Evolutionary conservation across 30 jellyfish, hydroid and myxozoan genomes (phyloP), one percentile per base, ranked within the genome.

Genomic region (Euphysa ruthae): DNA sequence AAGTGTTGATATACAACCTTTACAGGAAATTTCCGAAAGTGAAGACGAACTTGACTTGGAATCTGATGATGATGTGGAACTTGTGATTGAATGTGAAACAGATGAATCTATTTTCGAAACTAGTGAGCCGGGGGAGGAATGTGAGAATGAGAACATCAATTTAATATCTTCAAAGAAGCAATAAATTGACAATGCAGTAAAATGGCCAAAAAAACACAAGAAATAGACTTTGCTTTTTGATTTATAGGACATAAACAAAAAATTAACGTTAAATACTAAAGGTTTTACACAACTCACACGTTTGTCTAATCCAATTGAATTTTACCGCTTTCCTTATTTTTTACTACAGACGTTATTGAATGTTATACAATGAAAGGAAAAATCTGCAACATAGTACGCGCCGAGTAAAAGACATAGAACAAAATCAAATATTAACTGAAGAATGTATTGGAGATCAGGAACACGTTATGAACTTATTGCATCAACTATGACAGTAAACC

Each of bases 371-470:
- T 38, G 52, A 38, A 38, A 8, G 52, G 52, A 8, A 29, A 46
- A 46, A 46, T 46, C 60, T 46, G 23, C 60, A 46, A 46, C 6
- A 46, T 46, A 46, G 60, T 46, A 29, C 60, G 60, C 60, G 4
- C 10, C 60, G 60, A 46, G 4, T 46, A 46, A 46, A 46, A 46
- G 60, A 46, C 10, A 46, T n/a, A 3, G 18, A 5, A 10, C 60
- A 46, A 46, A 46, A 46, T n/a, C n/a, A n/a, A n/a, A n/a, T n/a
- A n/a, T n/a, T 4, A 71, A 55, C 35, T 38, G 71, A 20, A 71
- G 84, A 58, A 55, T 71, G 82, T 54, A 71, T 49, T 55, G 84
- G 82, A 50, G 81, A 31, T 20, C 33, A n/a, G 16, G 29, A 13
- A 71, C 82, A 14, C 72, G 23, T 58, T 63, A 42, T 58, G 80